Conservation (phyloP, 1,140 invertebrate genomes). For the Drosophila subpulchrella region DNA sequence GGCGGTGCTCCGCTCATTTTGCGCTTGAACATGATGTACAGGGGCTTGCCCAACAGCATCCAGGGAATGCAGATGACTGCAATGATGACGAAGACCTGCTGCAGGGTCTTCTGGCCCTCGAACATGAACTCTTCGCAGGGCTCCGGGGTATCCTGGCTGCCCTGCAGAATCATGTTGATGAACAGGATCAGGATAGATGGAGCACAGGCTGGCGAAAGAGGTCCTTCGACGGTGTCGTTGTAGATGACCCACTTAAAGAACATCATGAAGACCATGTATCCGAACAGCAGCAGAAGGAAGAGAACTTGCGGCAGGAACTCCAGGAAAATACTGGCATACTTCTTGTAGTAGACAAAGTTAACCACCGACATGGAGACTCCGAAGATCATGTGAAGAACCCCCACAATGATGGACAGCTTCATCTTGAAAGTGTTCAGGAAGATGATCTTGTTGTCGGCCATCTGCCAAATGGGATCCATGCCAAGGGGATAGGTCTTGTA, state of each 20-base stretch:
- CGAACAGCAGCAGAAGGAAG: constrained; percentile 96
- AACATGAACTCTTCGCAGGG: constrained; percentile 91
- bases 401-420: constrained; percentile 98
- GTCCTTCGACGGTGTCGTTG: constrained; percentile 85
- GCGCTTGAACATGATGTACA: constrained; percentile 86
- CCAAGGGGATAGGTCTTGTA: constrained; percentile 92
- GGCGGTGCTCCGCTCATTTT: constrained; percentile 15
- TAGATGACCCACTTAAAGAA: constrained; percentile 96
- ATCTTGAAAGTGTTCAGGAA: constrained; percentile 99
- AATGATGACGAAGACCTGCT: constrained; percentile 90
- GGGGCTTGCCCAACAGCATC: constrained; percentile 96
- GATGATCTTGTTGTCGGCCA: constrained; percentile 97
- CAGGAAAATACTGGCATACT: constrained; percentile 91
- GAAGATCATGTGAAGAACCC: constrained; percentile 98
- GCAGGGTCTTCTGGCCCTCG: constrained; percentile 89
- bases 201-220: constrained; percentile 88
- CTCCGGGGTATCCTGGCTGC: constrained; percentile 82
- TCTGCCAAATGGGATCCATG: constrained; percentile 95
- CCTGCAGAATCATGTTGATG: constrained; percentile 95
- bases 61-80: constrained; percentile 95
- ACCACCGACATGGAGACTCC: constrained; percentile 94
- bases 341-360: constrained; percentile 95
- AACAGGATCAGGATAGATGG: constrained; percentile 95
- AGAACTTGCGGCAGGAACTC: constrained; percentile 97
- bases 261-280: constrained; percentile 96